Base-by-base conservation (phyloP, 2,888 invertebrate species). In the Erannis defoliaria region DNA sequence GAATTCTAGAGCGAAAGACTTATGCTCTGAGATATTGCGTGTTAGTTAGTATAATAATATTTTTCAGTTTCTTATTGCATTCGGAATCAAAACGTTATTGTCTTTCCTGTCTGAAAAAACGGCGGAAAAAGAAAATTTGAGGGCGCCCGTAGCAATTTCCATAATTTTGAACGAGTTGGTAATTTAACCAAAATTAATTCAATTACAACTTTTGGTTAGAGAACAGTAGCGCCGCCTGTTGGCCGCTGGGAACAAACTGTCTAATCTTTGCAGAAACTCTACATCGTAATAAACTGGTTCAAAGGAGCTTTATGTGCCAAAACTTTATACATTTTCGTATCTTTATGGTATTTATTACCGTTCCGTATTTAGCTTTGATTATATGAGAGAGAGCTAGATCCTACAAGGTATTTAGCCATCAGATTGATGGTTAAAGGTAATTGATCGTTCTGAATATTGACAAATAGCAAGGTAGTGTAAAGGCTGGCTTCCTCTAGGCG, bases 171-270 rank as follows among this genome's bases (percentile, higher is more conserved):
- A 29, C 29, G 46, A 46, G 46, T 46, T 18, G 21, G 43, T 43
- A 33, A 54, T 45, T 55, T 45, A 35, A 55, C 38, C 14, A 29
- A 46, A 46, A 55, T 37, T 18, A 55, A 46, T 46, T 55, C 48
- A 48, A 48, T 55, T 26, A 18, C 29, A 55, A 55, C 37, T 55
- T 55, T 43, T 31, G 46, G 35, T 35, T 19, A 16, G n/a, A 8
- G 48, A 48, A 48, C 40, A 23, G 40, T 49, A 49, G 48, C 56
- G 56, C 49, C 56, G 49, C 48, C 38, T 55, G 40, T 31, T 23
- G 12, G 33, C 33, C 33, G n/a, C 33, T 33, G 40, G 21, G n/a
- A 33, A 49, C 23, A 33, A 56, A 49, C 56, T 23, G 33, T 18
- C 33, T 23, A 23, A 37, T 55, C 29, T 48, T 55, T 46, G 29